These are phyloP conservation scores for Climacteris rufus DNA, from an alignment of 2,113 vertebrate species.

Conservation along the genomic window DNA sequence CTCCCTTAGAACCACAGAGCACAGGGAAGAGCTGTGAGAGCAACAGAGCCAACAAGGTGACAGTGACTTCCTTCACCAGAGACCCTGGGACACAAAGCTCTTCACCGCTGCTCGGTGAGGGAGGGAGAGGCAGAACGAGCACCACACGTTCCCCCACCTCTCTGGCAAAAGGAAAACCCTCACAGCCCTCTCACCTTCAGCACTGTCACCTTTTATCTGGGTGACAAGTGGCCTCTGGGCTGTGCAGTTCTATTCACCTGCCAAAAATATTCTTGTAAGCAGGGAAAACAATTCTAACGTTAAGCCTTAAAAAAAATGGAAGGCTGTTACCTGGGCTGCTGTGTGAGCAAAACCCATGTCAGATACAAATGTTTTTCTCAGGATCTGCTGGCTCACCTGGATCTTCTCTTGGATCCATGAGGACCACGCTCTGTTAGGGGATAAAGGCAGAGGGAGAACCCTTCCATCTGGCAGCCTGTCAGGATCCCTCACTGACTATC, in stretches of 20 bases:
- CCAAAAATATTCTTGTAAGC: background rate
- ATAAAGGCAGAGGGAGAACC: background rate
- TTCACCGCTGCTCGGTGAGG: background rate
- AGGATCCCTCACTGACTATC: background rate
- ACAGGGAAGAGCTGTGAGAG: background rate
- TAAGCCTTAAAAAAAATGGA: background rate
- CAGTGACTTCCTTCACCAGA: background rate
- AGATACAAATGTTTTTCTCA: slow-evolving; percentile 65
- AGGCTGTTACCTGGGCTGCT: slow-evolving; percentile 54
- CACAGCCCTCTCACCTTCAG: background rate
- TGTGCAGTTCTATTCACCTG: background rate
- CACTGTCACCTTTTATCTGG: background rate
- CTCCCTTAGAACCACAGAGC: background rate
- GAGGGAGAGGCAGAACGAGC: background rate
- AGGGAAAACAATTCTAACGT: background rate
- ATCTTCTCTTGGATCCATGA: slow-evolving; percentile 62
- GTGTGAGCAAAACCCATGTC: slow-evolving; percentile 54
- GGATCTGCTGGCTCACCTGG: slow-evolving; percentile 60
- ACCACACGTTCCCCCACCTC: accelerated
- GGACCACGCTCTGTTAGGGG: slow-evolving; percentile 38
- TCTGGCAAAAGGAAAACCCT: background rate
- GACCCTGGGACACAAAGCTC: background rate
- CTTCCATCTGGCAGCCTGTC: accelerated
- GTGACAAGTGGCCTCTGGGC: background rate
- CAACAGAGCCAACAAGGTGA: background rate